phyloP scores from a whole-genome alignment of 2,113 vertebrate species.

The Podarcis muralis region DNA sequence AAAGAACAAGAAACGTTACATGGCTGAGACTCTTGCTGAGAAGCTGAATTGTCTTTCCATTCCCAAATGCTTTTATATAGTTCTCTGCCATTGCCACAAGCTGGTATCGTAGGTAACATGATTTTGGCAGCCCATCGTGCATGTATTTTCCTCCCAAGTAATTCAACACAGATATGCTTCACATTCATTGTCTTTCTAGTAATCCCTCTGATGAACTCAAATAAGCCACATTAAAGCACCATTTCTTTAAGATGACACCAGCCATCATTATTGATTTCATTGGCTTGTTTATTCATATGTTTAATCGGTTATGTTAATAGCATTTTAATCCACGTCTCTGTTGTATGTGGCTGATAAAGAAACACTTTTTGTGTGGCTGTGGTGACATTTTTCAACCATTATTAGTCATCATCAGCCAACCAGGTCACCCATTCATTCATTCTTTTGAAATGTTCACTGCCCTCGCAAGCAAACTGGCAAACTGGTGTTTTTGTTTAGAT shows the following conservation, averaged over 20 bases:
- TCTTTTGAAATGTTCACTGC: slow-evolving; percentile 30
- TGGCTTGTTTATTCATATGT: slow-evolving; percentile 74
- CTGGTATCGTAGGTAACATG: not conserved
- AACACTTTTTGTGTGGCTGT: slow-evolving; percentile 51
- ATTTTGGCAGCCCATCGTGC: not conserved
- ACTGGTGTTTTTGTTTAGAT: slow-evolving; percentile 50
- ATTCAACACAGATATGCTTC: not conserved
- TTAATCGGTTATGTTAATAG: slow-evolving; percentile 79
- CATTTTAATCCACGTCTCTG: slow-evolving; percentile 74
- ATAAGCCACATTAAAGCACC: slow-evolving; percentile 35
- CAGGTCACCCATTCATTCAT: slow-evolving; percentile 21
- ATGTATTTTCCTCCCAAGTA: not conserved
- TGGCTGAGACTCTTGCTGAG: not conserved
- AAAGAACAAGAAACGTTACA: not conserved
- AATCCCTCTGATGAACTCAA: slow-evolving; percentile 18
- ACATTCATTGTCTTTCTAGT: not conserved
- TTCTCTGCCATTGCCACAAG: not conserved
- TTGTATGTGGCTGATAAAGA: slow-evolving; percentile 63
- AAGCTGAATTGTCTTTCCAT: not conserved
- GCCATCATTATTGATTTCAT: slow-evolving; percentile 70
- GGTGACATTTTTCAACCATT: slow-evolving; percentile 63
- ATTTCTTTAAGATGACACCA: slow-evolving; percentile 53
- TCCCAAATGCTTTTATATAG: not conserved
- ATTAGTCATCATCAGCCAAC: slow-evolving; percentile 41
- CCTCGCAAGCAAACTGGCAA: slow-evolving; percentile 25